phyloP scores from a whole-genome alignment of 2,113 vertebrate species.

The Diphyllodes magnificus region DNA sequence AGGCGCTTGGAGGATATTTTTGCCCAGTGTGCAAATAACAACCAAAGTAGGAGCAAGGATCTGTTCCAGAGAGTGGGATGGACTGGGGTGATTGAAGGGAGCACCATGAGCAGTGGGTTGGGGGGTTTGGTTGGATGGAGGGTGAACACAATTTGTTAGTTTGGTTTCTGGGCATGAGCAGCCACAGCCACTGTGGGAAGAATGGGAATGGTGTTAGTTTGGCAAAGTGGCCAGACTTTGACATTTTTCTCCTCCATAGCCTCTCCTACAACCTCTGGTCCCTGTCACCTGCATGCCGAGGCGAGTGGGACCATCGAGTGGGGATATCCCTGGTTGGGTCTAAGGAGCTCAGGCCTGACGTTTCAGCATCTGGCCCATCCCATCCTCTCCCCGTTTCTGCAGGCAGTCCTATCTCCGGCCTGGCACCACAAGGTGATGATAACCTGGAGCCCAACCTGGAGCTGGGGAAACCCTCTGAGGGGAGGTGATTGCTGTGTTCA shows the following conservation, averaged over 20 bases:
- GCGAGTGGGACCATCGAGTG: neutral
- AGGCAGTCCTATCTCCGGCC: rapidly evolving
- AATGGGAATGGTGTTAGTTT: neutral
- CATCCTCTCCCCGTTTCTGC: neutral
- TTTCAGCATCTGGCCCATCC: neutral
- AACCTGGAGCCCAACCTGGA: neutral
- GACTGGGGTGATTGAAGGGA: neutral
- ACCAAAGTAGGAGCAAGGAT: neutral
- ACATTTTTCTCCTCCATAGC: neutral
- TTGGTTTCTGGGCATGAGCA: neutral
- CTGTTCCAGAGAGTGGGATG: neutral
- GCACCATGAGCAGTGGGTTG: neutral
- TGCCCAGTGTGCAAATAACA: neutral
- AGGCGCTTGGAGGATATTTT: neutral
- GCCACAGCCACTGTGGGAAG: neutral
- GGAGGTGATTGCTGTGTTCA: neutral
- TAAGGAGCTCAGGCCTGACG: neutral
- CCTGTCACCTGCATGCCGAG: neutral
- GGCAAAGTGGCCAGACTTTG: neutral
- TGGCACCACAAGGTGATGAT: neutral
- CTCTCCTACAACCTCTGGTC: neutral
- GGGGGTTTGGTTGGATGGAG: neutral
- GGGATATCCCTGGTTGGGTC: neutral
- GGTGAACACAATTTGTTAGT: rapidly evolving
- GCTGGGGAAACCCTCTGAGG: neutral